These are phyloP conservation scores for Neomonachus schauinslandi DNA, from an alignment of 2,113 vertebrate genomes.

Conservation along the genomic window DNA sequence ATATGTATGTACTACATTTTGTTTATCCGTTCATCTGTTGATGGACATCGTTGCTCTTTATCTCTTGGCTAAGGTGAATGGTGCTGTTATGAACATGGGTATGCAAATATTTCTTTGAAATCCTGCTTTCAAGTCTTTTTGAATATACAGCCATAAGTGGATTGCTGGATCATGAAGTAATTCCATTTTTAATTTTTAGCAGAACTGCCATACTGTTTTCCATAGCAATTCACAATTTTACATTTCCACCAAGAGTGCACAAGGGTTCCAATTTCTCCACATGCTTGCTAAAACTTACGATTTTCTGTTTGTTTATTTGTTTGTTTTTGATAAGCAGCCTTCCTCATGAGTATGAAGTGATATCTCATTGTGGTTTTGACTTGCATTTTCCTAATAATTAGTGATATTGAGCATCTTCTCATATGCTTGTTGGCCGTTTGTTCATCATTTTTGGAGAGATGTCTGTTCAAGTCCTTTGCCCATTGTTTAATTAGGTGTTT, in stretches of 20 bases:
- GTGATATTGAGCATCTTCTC: not conserved
- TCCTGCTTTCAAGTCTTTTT: not conserved
- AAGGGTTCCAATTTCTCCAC: not conserved
- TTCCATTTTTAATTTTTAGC: conserved; percentile 6
- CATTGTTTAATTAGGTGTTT: not conserved
- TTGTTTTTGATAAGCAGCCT: not conserved
- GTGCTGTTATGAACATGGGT: not conserved
- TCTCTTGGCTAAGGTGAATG: not conserved
- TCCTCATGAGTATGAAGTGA: not conserved
- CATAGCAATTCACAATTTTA: not conserved
- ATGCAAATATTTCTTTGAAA: not conserved
- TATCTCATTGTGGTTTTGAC: not conserved
- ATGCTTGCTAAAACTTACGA: not conserved
- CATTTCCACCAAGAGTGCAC: not conserved
- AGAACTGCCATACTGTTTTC: not conserved
- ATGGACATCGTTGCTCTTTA: not conserved
- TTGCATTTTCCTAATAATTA: conserved; percentile 9
- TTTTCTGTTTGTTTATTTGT: not conserved
- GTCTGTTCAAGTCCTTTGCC: not conserved
- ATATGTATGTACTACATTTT: not conserved
- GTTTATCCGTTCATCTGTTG: not conserved
- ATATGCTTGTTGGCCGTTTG: not conserved
- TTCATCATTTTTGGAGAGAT: not conserved
- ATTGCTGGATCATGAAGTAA: not conserved
- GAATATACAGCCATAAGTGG: not conserved